A percentile compares a stretch with the other conserved stretches of the same genome.
These are phyloP conservation scores for Crocidura indochinensis DNA, from an alignment of 2,797 vertebrate genomes.

Conservation along the genomic window DNA sequence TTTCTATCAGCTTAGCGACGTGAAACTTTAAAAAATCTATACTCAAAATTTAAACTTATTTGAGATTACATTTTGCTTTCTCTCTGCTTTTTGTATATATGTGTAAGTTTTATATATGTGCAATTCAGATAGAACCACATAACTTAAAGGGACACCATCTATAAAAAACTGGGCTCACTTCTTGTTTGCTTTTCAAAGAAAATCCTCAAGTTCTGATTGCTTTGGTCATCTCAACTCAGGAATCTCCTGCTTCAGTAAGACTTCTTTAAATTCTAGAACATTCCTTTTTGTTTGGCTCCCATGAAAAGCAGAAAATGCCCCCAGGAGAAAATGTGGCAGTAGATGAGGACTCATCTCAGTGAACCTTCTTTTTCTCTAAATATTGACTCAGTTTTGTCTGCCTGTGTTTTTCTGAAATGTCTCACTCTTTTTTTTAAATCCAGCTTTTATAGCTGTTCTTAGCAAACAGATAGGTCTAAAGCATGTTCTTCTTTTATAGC, in stretches of 20 bases:
- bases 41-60: slow-evolving; percentile 22
- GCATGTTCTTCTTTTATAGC: not conserved
- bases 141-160: not conserved
- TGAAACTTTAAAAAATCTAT: slow-evolving; percentile 2
- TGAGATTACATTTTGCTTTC: not conserved
- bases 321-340: not conserved
- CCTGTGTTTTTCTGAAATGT: not conserved
- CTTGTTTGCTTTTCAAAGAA: not conserved
- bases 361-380: not conserved
- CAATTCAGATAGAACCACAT: not conserved
- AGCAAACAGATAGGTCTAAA: slow-evolving; percentile 3
- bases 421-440: not conserved
- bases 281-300: slow-evolving; percentile 7
- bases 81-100: not conserved
- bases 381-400: not conserved
- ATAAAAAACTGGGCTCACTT: not conserved
- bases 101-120: not conserved
- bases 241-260: not conserved
- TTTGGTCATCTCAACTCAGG: not conserved
- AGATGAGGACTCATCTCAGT: not conserved
- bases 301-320: not conserved
- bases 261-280: not conserved
- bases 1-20: not conserved
- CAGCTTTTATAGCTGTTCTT: slow-evolving; percentile 12
- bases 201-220: not conserved